phyloP scores from a whole-genome alignment of 2,888 invertebrate species.

The Pharmacophagus antenor region DNA sequence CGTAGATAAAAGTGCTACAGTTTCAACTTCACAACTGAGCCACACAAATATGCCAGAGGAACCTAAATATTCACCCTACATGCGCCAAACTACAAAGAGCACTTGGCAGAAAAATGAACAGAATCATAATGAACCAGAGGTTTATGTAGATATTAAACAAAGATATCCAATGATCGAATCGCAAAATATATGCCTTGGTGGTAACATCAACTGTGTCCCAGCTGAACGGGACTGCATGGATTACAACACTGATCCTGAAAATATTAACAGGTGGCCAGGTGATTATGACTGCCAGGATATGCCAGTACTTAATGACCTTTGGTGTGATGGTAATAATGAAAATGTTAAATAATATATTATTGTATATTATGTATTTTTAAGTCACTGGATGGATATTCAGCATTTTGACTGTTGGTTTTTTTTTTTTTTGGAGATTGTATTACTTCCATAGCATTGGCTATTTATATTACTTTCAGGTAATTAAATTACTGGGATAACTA shows the following conservation, averaged over 20 bases:
- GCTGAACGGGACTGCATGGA: neutral
- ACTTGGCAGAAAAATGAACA: constrained; percentile 4
- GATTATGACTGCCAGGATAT: constrained; percentile 6
- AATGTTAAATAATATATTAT: no score
- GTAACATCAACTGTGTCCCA: neutral
- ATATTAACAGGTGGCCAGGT: neutral
- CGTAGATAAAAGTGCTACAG: constrained; percentile 1
- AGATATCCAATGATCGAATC: neutral
- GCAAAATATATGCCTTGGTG: neutral
- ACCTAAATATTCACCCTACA: neutral
- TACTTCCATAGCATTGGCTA: no score
- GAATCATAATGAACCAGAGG: neutral
- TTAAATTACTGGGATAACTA: no score
- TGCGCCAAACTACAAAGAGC: neutral
- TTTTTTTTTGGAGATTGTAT: no score
- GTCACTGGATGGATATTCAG: no score
- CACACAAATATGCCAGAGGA: neutral
- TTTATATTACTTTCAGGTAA: no score
- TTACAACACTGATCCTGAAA: constrained; percentile 8
- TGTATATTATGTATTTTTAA: no score
- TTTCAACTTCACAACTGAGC: neutral
- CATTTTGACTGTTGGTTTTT: no score
- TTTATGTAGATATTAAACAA: neutral
- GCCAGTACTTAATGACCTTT: neutral
- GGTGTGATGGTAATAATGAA: constrained; percentile 16